A percentile compares a stretch with the other conserved stretches of the same genome.
These are phyloP conservation scores for Hepsetus odoe DNA, from an alignment of 2,113 vertebrate genomes.

Conservation along the genomic window DNA sequence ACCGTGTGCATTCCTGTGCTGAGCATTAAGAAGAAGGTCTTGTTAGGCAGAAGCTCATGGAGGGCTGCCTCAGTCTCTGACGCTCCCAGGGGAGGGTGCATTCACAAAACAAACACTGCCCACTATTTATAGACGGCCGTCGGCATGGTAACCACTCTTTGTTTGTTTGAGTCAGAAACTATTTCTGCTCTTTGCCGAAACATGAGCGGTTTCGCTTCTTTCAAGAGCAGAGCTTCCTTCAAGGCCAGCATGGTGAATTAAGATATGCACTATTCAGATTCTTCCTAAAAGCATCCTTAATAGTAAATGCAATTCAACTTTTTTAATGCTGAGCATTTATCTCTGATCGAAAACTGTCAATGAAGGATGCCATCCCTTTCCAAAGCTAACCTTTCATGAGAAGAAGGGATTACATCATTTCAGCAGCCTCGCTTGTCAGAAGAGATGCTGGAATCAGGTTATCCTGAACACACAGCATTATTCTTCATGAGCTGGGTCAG, in stretches of 20 bases:
- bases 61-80: conserved; percentile 39
- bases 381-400: background rate
- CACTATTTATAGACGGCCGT: conserved; percentile 61
- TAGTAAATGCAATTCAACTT: background rate
- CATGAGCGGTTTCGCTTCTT: conserved; percentile 50
- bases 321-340: background rate
- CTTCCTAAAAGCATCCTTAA: background rate
- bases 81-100: conserved; percentile 49
- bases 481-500: background rate
- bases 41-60: conserved; percentile 33
- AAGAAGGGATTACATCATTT: background rate
- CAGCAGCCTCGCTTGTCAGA: background rate
- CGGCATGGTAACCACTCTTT: conserved; percentile 60
- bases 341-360: background rate
- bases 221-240: conserved; percentile 30
- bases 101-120: conserved; percentile 59
- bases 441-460: background rate
- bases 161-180: conserved; percentile 61
- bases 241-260: conserved; percentile 13
- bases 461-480: background rate
- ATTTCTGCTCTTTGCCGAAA: conserved; percentile 53
- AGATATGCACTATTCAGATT: background rate
- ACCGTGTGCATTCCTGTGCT: conserved; percentile 31
- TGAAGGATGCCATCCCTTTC: conserved; percentile 14
- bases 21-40: conserved; percentile 28